Percentiles rank a stretch among this genome's conserved stretches.
phyloP scores from a whole-genome alignment of 2,113 vertebrate genomes.

The Pogonocichla stellata region DNA sequence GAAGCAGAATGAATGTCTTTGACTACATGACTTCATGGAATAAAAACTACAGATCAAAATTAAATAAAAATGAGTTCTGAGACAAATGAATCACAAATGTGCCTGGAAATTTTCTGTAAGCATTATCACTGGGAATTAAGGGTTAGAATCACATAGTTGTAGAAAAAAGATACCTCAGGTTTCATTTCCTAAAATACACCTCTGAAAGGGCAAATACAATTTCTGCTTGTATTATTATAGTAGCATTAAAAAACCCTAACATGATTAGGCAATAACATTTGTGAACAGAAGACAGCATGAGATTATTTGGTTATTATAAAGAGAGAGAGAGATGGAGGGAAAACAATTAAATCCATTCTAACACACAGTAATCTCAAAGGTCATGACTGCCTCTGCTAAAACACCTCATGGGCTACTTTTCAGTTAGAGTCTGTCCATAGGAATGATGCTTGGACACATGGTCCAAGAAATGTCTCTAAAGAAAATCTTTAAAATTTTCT shows the following conservation, averaged over 20 bases:
- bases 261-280: background rate
- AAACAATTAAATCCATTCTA: background rate
- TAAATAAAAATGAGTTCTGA: constrained; percentile 5
- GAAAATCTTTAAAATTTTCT: background rate
- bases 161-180: background rate
- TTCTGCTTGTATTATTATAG: background rate
- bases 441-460: background rate
- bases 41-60: background rate
- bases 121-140: background rate
- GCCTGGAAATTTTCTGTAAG: background rate
- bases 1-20: background rate
- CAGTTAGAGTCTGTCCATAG: background rate
- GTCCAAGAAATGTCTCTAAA: background rate
- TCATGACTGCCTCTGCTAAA: background rate
- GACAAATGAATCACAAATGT: background rate
- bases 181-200: background rate
- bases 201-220: background rate
- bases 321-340: background rate
- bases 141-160: background rate
- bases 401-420: background rate
- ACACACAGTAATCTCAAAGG: background rate
- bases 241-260: background rate
- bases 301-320: background rate
- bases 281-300: background rate
- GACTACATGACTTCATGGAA: background rate